These are phyloP conservation scores for Bombyx mandarina DNA, from an alignment of 1,140 invertebrate species.

Conservation along the genomic window DNA sequence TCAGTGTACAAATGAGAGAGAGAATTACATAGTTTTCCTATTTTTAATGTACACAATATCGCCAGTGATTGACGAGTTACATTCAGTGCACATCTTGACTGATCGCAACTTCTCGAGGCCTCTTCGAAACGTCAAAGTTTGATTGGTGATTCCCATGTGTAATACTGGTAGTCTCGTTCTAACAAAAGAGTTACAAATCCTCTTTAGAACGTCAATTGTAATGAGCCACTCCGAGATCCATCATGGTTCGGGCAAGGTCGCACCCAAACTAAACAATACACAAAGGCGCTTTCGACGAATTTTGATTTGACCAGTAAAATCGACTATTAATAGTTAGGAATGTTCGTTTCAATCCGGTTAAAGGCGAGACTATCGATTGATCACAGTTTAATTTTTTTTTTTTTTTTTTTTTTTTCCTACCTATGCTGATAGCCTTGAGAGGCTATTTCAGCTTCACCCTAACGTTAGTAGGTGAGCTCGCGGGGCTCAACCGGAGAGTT, in stretches of 20 bases:
- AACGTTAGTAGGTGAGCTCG: too few species aligned
- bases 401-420: too few species aligned
- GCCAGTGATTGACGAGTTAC: constrained; percentile 54
- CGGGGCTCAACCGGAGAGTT: too few species aligned
- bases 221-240: constrained; percentile 46
- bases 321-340: constrained; percentile 7
- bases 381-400: constrained; percentile 42
- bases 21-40: constrained; percentile 4
- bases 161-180: constrained; percentile 57
- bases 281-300: constrained; percentile 30
- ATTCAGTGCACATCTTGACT: constrained; percentile 31
- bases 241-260: constrained; percentile 50
- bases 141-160: constrained; percentile 70
- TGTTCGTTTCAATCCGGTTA: constrained; percentile 22
- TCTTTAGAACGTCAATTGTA: constrained; percentile 28
- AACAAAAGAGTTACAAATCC: constrained; percentile 34
- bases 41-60: constrained; percentile 26
- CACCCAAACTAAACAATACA: constrained; percentile 26
- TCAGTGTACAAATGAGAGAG: constrained; percentile 50
- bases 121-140: constrained; percentile 61
- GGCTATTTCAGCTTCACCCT: too few species aligned
- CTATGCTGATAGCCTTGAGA: too few species aligned
- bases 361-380: constrained; percentile 41
- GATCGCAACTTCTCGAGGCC: constrained; percentile 45
- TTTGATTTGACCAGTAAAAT: constrained; percentile 21